phyloP scores from a whole-genome alignment of 2,888 invertebrate genomes.

The Xylota segnis region DNA sequence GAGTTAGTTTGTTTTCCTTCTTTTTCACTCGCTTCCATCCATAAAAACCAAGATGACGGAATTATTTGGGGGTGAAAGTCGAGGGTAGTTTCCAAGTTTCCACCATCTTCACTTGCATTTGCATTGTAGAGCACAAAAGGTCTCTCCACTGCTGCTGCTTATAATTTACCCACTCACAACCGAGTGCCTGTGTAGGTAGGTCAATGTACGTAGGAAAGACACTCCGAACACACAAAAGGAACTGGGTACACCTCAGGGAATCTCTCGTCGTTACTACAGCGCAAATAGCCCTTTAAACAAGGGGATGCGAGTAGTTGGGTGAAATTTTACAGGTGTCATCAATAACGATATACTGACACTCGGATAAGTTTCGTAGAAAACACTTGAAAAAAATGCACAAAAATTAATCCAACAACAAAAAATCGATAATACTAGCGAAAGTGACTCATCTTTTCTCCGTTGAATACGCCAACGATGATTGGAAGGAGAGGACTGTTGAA shows the following conservation, averaged over 20 bases:
- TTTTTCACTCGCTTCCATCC: conserved; percentile 1
- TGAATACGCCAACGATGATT: conserved; percentile 37
- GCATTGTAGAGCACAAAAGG: conserved; percentile 61
- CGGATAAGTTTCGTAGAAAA: not conserved
- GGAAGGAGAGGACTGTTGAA: conserved; percentile 10
- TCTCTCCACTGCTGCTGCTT: conserved; percentile 22
- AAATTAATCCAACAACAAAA: conserved; percentile 57
- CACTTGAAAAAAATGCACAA: conserved; percentile 8
- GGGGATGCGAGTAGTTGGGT: not conserved
- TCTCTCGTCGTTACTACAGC: not conserved
- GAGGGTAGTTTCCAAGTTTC: conserved; percentile 69
- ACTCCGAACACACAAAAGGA: conserved; percentile 78
- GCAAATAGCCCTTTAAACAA: not conserved
- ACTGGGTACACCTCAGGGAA: conserved; percentile 51
- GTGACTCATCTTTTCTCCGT: conserved; percentile 78
- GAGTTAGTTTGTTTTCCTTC: conserved; percentile 26
- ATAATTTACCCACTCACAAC: conserved; percentile 66
- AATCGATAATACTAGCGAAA: conserved; percentile 78
- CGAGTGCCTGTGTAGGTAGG: conserved; percentile 83
- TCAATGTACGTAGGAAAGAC: conserved; percentile 84
- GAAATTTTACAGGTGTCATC: conserved; percentile 57
- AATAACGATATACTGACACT: conserved; percentile 12
- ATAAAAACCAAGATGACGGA: conserved; percentile 52
- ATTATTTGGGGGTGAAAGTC: conserved; percentile 67
- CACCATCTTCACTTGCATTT: conserved; percentile 67